Base-by-base conservation (phyloP, 2,797 vertebrate genomes). In the Gymnothorax javanicus region DNA sequence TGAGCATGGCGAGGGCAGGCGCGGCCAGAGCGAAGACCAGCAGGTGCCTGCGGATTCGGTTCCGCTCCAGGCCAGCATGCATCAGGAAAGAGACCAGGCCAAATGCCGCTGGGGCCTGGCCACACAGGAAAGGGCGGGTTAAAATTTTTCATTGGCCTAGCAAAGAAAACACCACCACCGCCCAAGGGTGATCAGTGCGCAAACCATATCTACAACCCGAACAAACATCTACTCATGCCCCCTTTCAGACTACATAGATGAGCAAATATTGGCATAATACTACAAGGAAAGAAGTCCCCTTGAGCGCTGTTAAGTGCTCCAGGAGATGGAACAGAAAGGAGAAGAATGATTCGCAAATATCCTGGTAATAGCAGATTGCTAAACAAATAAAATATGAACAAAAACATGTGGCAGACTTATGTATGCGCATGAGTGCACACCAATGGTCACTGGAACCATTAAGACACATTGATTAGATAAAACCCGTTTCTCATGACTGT, bases 31-130 rank as follows among this genome's bases (percentile, higher is more conserved):
- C 97, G 83, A 99, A 99, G 86, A 99, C 98, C 91, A 99, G 95
- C 86, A 99, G 96, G 90, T 99, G 99, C 91, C 98, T 99, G 86
- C 99, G 96, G 92, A 99, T 99, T 67, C 99, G 97, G 92, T 99
- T 99, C 91, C 98, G 96, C 91, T 99, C 99, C 1, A 99, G 95
- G 59, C 99, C 98, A 0, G 98, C 98, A 0, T 99, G 99, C 98
- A 99, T 99, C 88, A 99, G 96, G 94, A 99, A 99, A 3, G 98
- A 99, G 62, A 99, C 99, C 79, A 99, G 94, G 82, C 98, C 98
- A 88, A 99, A 99, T 0, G 99, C 99, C 83, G 99, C 99, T 3
- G 99, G 99, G 50, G 99, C 99, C 99, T 99, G 90, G 43, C 87
- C 91, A 89, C 77, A 69, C 60, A 86, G 23, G 20, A 43, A 4